A percentile compares a stretch with the other conserved stretches of the same genome.
These are phyloP conservation scores for Cynocephalus volans DNA, from an alignment of 2,113 vertebrate genomes.

Conservation along the genomic window DNA sequence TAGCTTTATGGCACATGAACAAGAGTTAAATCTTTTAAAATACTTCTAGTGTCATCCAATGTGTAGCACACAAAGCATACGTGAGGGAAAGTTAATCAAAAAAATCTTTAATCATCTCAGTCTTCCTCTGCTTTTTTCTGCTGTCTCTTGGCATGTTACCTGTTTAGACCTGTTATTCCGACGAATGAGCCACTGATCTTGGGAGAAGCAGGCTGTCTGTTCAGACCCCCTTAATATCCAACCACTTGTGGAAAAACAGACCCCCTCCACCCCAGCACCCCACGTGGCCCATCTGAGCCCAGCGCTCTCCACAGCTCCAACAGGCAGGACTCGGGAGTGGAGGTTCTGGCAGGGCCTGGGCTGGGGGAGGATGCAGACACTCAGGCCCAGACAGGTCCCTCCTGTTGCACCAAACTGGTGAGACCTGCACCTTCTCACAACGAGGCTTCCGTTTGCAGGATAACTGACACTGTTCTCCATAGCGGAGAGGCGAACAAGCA, in stretches of 20 bases:
- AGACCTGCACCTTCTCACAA: background rate
- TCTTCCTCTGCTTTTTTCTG: constrained; percentile 50
- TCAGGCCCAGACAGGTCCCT: background rate
- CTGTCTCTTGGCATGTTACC: background rate
- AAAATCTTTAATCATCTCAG: background rate
- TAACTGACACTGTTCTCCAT: background rate
- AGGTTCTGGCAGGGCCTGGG: background rate
- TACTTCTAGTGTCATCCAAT: background rate
- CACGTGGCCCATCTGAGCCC: background rate
- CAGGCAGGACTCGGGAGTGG: too few relatives aligned
- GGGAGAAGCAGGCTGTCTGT: background rate
- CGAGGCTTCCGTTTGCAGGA: background rate
- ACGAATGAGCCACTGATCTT: background rate
- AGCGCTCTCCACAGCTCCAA: background rate
- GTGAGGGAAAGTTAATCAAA: background rate
- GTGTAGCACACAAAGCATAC: background rate
- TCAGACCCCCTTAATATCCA: background rate
- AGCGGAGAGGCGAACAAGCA: constrained; percentile 16
- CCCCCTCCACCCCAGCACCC: background rate
- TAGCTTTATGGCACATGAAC: constrained; percentile 23
- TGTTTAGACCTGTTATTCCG: background rate
- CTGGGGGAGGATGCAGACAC: background rate
- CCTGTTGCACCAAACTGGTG: background rate
- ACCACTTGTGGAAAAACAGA: background rate
- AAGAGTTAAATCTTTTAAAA: constrained; percentile 50